Conservation (phyloP, 2,888 invertebrate species). For the Dioctria linearis region DNA sequence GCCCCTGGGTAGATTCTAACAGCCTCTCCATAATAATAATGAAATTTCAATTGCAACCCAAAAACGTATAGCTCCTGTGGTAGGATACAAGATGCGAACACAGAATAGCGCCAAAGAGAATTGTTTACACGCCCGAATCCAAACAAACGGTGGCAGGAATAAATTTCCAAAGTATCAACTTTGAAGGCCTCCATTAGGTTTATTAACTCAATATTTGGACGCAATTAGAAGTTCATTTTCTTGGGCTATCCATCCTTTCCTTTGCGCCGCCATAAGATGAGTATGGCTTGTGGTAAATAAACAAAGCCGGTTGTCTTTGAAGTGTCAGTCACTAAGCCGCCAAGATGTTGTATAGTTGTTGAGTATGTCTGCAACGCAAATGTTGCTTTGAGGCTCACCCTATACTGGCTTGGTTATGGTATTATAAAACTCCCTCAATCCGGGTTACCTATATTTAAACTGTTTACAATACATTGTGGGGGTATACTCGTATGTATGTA, state of each 20-base stretch:
- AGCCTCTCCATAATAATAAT: neutral
- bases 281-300: conserved; percentile 41
- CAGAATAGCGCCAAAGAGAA: neutral
- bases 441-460: neutral
- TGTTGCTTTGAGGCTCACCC: neutral
- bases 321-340: conserved; percentile 48
- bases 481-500: neutral
- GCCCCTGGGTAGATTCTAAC: neutral
- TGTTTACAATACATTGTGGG: conserved; percentile 39
- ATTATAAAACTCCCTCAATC: neutral
- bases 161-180: conserved; percentile 45
- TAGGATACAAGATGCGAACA: neutral
- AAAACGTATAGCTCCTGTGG: conserved; percentile 16
- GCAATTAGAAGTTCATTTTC: conserved; percentile 54
- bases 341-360: neutral
- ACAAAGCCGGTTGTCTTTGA: conserved; percentile 50
- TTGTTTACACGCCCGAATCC: conserved; percentile 42
- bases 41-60: conserved; percentile 39
- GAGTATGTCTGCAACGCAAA: conserved; percentile 18
- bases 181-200: conserved; percentile 54
- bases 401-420: neutral
- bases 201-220: conserved; percentile 56
- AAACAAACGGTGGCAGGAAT: conserved; percentile 36
- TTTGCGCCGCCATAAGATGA: neutral
- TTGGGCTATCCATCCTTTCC: conserved; percentile 19